Evolutionary conservation across 2,888 invertebrate genomes (phyloP).

Genomic region (Mayetiola destructor): DNA sequence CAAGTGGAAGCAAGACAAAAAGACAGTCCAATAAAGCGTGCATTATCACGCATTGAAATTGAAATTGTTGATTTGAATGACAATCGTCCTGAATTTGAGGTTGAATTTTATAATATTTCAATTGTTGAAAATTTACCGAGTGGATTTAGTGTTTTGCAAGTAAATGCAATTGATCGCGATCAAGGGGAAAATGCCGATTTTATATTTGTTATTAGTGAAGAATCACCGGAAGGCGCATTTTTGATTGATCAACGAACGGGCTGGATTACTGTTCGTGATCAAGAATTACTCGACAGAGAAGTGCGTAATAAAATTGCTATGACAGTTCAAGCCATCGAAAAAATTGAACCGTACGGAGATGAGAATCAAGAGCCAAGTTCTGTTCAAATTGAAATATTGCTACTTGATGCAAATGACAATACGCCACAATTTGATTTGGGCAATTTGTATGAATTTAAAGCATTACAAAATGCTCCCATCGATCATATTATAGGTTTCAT

Average conservation of each 20-base stretch:
- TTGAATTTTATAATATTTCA: conserved; percentile 79
- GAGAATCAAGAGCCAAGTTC: conserved; percentile 34
- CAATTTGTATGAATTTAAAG: conserved; percentile 65
- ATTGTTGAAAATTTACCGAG: conserved; percentile 83
- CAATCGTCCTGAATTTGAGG: conserved; percentile 75
- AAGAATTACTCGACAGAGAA: conserved; percentile 64
- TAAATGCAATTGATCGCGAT: conserved; percentile 66
- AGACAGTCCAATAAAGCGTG: conserved; percentile 62
- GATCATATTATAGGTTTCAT: conserved; percentile 66
- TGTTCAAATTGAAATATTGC: conserved; percentile 65
- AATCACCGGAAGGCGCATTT: conserved; percentile 61
- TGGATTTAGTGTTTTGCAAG: conserved; percentile 41
- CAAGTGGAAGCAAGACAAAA: conserved; percentile 67
- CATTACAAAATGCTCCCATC: conserved; percentile 50
- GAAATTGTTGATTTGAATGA: conserved; percentile 67
- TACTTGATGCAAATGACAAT: conserved; percentile 83
- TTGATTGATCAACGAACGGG: conserved; percentile 64
- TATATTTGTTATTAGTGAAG: conserved; percentile 49
- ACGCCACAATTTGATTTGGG: conserved; percentile 73
- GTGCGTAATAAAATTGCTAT: conserved; percentile 54
- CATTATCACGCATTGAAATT: conserved; percentile 57
- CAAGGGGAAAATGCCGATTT: conserved; percentile 79
- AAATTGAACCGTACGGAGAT: conserved; percentile 42
- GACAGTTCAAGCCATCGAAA: conserved; percentile 66
- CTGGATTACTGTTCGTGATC: conserved; percentile 70